These are phyloP conservation scores for Tokudaia tokunoshimensis DNA, from an alignment of 2,797 vertebrate species.

Conservation along the genomic window DNA sequence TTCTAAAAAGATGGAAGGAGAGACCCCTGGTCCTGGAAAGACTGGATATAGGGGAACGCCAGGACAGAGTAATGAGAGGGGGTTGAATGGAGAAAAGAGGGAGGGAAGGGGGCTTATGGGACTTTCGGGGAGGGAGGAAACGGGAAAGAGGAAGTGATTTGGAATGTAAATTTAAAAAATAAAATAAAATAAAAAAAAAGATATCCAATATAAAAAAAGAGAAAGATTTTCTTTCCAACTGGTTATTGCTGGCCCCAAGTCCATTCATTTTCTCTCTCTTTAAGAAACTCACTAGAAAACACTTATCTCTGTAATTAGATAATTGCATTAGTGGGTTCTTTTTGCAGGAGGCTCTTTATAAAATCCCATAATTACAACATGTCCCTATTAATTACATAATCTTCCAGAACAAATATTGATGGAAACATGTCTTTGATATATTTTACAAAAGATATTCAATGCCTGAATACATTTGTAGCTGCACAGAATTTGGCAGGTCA, in stretches of 20 bases:
- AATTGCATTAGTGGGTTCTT: constrained; percentile 61
- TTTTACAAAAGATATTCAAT: constrained; percentile 51
- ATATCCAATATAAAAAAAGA: no score
- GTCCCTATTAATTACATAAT: constrained; percentile 59
- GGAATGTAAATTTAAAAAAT: no score
- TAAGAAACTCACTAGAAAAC: constrained; percentile 65
- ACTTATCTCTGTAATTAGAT: constrained; percentile 57
- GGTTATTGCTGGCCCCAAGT: neutral
- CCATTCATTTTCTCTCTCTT: neutral
- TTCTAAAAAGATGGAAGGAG: no score
- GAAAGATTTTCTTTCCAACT: constrained; percentile 16
- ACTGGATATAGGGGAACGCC: no score
- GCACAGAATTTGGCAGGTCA: neutral
- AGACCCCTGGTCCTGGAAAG: no score
- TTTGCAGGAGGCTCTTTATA: constrained; percentile 64
- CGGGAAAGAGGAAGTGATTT: no score
- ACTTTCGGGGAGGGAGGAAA: no score
- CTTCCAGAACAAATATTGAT: constrained; percentile 46
- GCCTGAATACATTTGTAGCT: constrained; percentile 8
- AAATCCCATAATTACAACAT: constrained; percentile 60
- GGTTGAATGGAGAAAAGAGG: no score
- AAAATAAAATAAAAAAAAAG: no score
- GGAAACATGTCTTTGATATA: constrained; percentile 40
- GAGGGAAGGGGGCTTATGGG: no score
- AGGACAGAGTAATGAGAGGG: no score